Base-by-base conservation (phyloP, 2,888 invertebrate species). In the Conops quadrifasciatus region DNA sequence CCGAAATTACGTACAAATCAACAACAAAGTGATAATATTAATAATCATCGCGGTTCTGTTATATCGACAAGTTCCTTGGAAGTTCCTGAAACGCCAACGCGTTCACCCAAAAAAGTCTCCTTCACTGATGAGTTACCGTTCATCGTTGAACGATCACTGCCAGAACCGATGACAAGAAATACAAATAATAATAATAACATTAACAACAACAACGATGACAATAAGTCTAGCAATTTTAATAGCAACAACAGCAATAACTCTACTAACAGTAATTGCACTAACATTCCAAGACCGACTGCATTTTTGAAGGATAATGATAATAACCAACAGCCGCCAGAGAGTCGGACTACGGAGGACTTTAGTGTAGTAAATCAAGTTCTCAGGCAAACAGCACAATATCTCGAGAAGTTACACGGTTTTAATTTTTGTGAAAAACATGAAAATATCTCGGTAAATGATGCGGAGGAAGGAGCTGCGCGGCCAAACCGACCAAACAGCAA, bases 61-160 rank as follows among this genome's bases (percentile, higher is more conserved):
- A 84, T 84, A 24, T 84, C 84, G 11, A 82, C 76, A 49, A 82
- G 78, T 62, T 84, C 85, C 4, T 72, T 85, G 19, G 85, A 84
- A 53, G 80, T 84, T 67, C 83, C 85, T 0, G 74, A 77, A 26
- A 82, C 84, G 2, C 83, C 85, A 4, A 77, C 81, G 70, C 81
- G 85, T 16, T 82, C 82, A 2, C 82, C 85, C 13, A 86, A 86
- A 76, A 85, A 84, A 75, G 86, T 86, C 0, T 86, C 86, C 73
- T 86, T 86, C 76, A 86, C 86, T 19, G 86, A 86, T 76, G 83
- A 85, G 67, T 75, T 84, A 68, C 83, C 86, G 9, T 73, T 68
- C 21, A 67, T 7, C 68, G 59, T 59, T 15, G 74, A 58, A 60
- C 71, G 36, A 16, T 19, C 56, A 30, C 21, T 30, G 19, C 47